Evolutionary conservation across 2,888 invertebrate genomes (phyloP).

Genomic region (Euzetes globulus): DNA sequence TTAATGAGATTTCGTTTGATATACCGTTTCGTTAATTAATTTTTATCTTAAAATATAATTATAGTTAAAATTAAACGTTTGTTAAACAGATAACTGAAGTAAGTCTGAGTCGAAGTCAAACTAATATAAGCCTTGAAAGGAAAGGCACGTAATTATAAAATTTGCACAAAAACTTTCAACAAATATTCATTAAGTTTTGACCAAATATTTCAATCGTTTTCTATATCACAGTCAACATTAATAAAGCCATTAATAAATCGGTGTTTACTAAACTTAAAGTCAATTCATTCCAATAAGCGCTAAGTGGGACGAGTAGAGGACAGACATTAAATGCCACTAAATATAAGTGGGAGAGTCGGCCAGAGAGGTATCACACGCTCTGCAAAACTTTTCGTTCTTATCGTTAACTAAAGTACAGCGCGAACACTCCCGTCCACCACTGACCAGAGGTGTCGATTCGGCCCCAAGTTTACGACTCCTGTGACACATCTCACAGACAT

Average conservation of each 20-base stretch:
- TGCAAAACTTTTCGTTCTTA: conserved; percentile 58
- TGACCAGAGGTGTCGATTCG: conserved; percentile 59
- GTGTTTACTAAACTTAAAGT: neutral
- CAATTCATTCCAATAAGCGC: neutral
- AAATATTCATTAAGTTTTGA: neutral
- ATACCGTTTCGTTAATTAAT: too few relatives aligned
- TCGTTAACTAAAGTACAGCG: conserved; percentile 67
- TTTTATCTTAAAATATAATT: too few relatives aligned
- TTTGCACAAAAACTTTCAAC: conserved; percentile 15
- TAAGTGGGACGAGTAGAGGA: neutral
- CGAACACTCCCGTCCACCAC: conserved; percentile 67
- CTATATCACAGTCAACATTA: conserved; percentile 16
- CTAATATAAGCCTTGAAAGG: neutral
- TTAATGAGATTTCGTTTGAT: too few relatives aligned
- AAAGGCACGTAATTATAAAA: conserved; percentile 24
- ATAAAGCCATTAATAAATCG: conserved; percentile 6
- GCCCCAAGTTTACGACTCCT: conserved; percentile 57
- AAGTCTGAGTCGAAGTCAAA: too few relatives aligned
- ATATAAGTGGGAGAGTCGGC: conserved; percentile 70
- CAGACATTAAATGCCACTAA: neutral
- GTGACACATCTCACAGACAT: conserved; percentile 68
- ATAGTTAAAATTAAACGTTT: too few relatives aligned
- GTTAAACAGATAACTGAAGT: too few relatives aligned
- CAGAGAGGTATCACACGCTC: conserved; percentile 61
- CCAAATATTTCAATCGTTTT: conserved; percentile 11